Base-by-base conservation (phyloP, 2,888 invertebrate species). In the Prenolepis imparis region DNA sequence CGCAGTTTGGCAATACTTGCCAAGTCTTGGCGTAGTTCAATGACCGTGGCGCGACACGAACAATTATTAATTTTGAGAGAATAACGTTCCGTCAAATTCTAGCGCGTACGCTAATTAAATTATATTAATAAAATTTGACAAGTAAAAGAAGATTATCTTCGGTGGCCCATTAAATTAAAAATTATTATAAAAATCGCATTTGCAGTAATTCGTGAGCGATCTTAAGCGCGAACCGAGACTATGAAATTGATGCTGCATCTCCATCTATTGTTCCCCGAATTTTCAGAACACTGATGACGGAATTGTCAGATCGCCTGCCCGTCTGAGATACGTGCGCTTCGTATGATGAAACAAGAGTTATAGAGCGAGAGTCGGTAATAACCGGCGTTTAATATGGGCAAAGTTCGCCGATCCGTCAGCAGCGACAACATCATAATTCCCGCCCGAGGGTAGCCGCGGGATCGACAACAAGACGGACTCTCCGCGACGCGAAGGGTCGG, bases 1-100 rank as follows among this genome's bases (percentile, higher is more conserved):
- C 68, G 82, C 73, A 89, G 85, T 87, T 89, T 87, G 86, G 84
- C 86, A 86, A 89, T 85, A 67, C 75, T 68, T 15, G 75, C 74
- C 28, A 55, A 70, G 74, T 84, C 83, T 77, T 78, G 78, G 32
- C 61, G 52, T 77, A 68, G 75, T 82, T 77, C 85, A 82, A 85
- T 87, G 81, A 84, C 74, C 70, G 61, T 57, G 52, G 36, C 57
- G 63, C 73, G 12, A 59, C 66, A 70, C 75, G 78, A 83, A 82
- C 84, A 88, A 88, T 88, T 88, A 88, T 75, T 57, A 78, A 78
- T 44, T 80, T 77, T 36, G 44, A 44, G 44, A 57, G 18, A 63
- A 12, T 63, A 8, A n/a, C 8, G 28, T 59, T 24, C 9, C n/a
- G 24, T 15, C 41, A 28, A 41, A 61, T 28, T 28, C 2, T 32